phyloP scores from a whole-genome alignment of 64 coral and sea anemone species.

The Actinia tenebrosa region DNA sequence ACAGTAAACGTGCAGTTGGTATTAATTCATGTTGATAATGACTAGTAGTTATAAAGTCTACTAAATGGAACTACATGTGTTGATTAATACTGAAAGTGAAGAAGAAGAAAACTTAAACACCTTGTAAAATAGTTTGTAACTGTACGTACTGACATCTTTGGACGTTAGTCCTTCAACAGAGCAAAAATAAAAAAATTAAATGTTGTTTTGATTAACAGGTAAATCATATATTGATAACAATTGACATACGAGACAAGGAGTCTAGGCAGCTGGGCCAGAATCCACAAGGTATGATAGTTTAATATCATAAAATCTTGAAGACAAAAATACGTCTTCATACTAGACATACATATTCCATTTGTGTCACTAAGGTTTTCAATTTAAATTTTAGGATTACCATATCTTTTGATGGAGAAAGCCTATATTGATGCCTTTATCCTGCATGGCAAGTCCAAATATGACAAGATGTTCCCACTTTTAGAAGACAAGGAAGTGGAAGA shows the following conservation, averaged over 20 bases:
- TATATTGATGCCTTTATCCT: slow-evolving; percentile 91
- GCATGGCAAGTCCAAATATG: slow-evolving; percentile 66
- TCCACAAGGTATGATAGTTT: slow-evolving; percentile 53
- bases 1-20: not conserved
- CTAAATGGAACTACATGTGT: too few species aligned
- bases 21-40: not conserved
- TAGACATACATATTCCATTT: not conserved
- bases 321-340: not conserved
- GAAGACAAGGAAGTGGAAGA: slow-evolving; percentile 44
- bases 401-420: slow-evolving; percentile 80
- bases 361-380: not conserved
- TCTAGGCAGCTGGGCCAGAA: slow-evolving; percentile 56
- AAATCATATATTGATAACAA: slow-evolving; percentile 68
- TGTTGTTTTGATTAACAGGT: slow-evolving; percentile 43
- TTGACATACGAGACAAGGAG: slow-evolving; percentile 82
- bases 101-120: too few species aligned
- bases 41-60: too few species aligned
- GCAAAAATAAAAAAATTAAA: not conserved
- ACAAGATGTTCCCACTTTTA: slow-evolving; percentile 46
- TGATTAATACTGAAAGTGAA: too few species aligned
- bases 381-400: slow-evolving; percentile 56
- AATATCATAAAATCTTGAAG: not conserved
- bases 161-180: too few species aligned
- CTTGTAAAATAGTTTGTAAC: too few species aligned
- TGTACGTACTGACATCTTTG: too few species aligned